These are phyloP conservation scores for Strix uralensis DNA, from an alignment of 2,113 vertebrate species.

Conservation along the genomic window DNA sequence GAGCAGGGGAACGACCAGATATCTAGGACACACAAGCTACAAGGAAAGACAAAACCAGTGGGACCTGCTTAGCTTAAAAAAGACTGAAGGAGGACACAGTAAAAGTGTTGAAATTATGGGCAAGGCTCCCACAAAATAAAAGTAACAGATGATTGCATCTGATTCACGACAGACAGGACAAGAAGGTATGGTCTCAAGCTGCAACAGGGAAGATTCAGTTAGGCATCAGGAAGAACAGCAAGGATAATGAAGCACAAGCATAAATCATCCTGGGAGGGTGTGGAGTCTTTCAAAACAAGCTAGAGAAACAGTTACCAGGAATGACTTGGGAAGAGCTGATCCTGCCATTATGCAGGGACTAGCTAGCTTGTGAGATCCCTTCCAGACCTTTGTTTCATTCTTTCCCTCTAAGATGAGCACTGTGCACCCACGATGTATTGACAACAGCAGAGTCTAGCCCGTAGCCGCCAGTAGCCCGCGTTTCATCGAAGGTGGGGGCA, in stretches of 20 bases:
- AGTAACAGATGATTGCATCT: not conserved
- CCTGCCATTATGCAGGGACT: not conserved
- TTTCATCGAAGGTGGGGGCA: not conserved
- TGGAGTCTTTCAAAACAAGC: not conserved
- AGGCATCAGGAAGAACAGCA: not conserved
- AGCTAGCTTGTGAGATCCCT: not conserved
- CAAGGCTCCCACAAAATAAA: not conserved
- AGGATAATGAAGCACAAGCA: not conserved
- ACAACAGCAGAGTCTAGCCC: not conserved
- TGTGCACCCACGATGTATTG: not conserved
- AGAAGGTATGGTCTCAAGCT: not conserved
- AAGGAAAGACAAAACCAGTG: not conserved
- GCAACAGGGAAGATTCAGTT: not conserved
- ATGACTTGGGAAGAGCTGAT: not conserved
- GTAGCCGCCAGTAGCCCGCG: fast-evolving
- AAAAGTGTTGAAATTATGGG: not conserved
- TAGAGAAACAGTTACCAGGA: not conserved
- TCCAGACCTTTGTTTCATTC: not conserved
- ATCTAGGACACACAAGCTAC: not conserved
- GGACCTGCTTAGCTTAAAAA: not conserved
- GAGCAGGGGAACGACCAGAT: not conserved
- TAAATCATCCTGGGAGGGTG: not conserved
- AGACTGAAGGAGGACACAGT: not conserved
- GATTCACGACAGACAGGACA: not conserved
- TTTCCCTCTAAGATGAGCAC: not conserved